Evolutionary conservation across 2,888 invertebrate genomes (phyloP).

Genomic region (Drosophila siamana): DNA sequence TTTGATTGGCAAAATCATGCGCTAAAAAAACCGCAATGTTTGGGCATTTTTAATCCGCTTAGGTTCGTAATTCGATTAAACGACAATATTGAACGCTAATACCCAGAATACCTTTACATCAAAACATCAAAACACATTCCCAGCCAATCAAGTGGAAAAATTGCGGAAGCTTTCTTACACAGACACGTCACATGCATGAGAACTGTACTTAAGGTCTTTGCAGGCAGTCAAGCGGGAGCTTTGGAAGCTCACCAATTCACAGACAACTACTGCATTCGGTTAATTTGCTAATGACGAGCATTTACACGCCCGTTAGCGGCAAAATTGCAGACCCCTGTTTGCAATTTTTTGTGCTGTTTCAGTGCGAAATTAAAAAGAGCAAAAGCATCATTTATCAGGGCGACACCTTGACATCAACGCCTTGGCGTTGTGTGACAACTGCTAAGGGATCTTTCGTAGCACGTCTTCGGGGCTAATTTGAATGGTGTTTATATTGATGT

Average conservation of each 20-base stretch:
- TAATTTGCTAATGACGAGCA: conserved; percentile 67
- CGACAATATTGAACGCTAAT: conserved; percentile 42
- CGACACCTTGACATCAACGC: conserved; percentile 51
- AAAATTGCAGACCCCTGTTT: conserved; percentile 52
- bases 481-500: conserved; percentile 66
- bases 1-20: conserved; percentile 46
- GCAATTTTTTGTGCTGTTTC: conserved; percentile 23
- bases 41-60: conserved; percentile 54
- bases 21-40: conserved; percentile 30
- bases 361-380: conserved; percentile 68
- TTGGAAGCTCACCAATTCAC: conserved; percentile 14
- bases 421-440: conserved; percentile 51
- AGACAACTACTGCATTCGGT: conserved; percentile 1
- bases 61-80: conserved; percentile 47
- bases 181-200: conserved; percentile 12
- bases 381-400: conserved; percentile 69
- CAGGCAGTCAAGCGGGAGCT: conserved; percentile 9
- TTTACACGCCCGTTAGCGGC: conserved; percentile 59
- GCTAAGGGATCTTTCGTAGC: conserved; percentile 28
- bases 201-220: not conserved
- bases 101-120: conserved; percentile 3
- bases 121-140: conserved; percentile 10
- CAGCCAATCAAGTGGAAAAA: conserved; percentile 55
- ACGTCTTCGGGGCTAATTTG: conserved; percentile 53
- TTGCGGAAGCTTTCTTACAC: conserved; percentile 23